Percentiles rank a stretch among this genome's conserved stretches.
These are phyloP conservation scores for Onchidella celtica DNA, from an alignment of 2,888 invertebrate genomes.

Conservation along the genomic window DNA sequence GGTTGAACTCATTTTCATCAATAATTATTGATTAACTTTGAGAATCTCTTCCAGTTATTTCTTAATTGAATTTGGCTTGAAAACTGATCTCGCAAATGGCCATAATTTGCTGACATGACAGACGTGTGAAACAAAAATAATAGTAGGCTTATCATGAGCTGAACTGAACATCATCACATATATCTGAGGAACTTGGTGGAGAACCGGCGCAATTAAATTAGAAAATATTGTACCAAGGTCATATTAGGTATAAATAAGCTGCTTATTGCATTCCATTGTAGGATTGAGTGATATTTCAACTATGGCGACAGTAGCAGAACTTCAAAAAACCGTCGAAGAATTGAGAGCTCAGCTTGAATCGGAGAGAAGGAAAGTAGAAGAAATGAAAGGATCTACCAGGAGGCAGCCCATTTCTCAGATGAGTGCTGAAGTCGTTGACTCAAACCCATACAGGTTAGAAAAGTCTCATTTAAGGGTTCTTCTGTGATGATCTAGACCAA, in stretches of 20 bases:
- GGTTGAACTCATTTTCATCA: too few relatives aligned
- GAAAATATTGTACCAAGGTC: too few relatives aligned
- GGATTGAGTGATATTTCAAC: too few relatives aligned
- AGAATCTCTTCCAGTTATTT: too few relatives aligned
- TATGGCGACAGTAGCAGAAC: conserved; percentile 81
- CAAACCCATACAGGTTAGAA: conserved; percentile 96
- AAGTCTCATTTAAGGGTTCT: background rate
- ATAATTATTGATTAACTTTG: background rate
- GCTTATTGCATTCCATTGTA: too few relatives aligned
- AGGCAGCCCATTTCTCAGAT: conserved; percentile 91
- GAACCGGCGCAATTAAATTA: too few relatives aligned
- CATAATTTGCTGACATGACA: conserved; percentile 18
- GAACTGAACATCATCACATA: too few relatives aligned
- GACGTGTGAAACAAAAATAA: too few relatives aligned
- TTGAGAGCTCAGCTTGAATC: conserved; percentile 82
- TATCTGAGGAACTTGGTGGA: too few relatives aligned
- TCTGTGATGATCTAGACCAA: too few relatives aligned
- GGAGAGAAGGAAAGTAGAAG: conserved; percentile 64
- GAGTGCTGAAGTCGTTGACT: conserved; percentile 97
- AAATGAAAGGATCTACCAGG: conserved; percentile 58
- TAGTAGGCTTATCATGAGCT: too few relatives aligned
- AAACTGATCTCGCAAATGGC: background rate
- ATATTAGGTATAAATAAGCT: too few relatives aligned
- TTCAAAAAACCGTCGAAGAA: conserved; percentile 83
- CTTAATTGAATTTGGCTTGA: background rate